Base-by-base conservation (phyloP, 1,140 invertebrate species). In the Arctopsyche grandis region DNA sequence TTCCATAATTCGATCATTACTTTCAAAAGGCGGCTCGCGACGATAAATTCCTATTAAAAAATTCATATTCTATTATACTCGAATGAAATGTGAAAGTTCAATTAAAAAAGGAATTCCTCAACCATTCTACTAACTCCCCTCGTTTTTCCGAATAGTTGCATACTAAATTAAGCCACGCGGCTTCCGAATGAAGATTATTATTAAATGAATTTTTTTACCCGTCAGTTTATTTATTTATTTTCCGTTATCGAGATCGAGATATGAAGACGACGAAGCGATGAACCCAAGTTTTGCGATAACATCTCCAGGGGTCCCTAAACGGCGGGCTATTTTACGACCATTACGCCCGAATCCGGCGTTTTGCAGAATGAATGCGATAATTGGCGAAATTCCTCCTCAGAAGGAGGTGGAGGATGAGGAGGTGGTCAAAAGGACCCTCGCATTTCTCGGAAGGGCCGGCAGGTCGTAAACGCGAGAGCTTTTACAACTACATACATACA, bases 51-150 rank as follows among this genome's bases (percentile, higher is more conserved):
- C 29, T n/a, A n/a, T n/a, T n/a, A n/a, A 38, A 38, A 1, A 38
- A 38, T 38, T 52, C 12, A 3, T 19, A 19, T 21, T 56, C 52
- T n/a, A n/a, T n/a, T n/a, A n/a, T n/a, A 12, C 14, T 14, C 4
- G 14, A 56, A 21, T 19, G 56, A 60, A 60, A 60, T 60, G 56
- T 60, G 56, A 60, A 60, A 60, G 56, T 60, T 60, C 56, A 60
- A 60, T 60, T 60, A 60, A 21, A 60, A 21, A 60, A 60, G 12
- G 48, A 60, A 60, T 19, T 60, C 7, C 29, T 38, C 7, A n/a
- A n/a, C n/a, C n/a, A n/a, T n/a, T n/a, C n/a, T n/a, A n/a, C n/a
- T n/a, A 56, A 60, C 19, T 60, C 56, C 56, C 56, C n/a, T 19
- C n/a, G 16, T 16, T 9, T 9, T 60, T 60, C 14, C 14, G 19